Percentiles rank a stretch among this genome's conserved stretches.
Evolutionary conservation across 2,113 vertebrate species (phyloP).

Genomic region (Sinocyclocheilus anophthalmus): DNA sequence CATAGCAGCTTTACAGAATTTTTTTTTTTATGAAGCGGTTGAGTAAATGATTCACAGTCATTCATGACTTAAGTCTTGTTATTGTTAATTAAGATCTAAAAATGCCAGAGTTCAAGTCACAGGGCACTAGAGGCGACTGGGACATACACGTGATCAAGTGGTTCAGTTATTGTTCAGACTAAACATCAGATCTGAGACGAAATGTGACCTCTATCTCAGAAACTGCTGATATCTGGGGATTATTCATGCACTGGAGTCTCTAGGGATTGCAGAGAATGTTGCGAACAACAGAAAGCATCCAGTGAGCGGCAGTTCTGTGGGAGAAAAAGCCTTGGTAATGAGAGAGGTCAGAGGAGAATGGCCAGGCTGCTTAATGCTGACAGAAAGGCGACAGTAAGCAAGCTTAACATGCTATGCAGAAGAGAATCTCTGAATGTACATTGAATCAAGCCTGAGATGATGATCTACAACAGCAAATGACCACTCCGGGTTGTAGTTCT

Average conservation of each 20-base stretch:
- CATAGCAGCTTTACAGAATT: no score
- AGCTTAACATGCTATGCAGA: not conserved
- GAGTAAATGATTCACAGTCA: no score
- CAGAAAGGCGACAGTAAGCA: not conserved
- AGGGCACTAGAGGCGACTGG: not conserved
- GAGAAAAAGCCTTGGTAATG: slow-evolving; percentile 1
- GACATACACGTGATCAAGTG: not conserved
- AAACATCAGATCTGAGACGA: not conserved
- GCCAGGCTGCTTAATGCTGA: not conserved
- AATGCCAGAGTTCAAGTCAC: not conserved
- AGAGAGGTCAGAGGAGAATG: slow-evolving; percentile 18
- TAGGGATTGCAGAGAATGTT: not conserved
- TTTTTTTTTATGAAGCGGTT: not conserved
- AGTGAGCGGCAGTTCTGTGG: not conserved
- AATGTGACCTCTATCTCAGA: not conserved
- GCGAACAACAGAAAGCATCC: not conserved
- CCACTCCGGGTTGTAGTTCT: not conserved
- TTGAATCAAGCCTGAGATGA: not conserved
- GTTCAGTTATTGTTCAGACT: not conserved
- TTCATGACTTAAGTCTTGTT: no score
- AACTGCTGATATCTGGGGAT: slow-evolving; percentile 1
- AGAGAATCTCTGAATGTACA: not conserved
- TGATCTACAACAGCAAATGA: not conserved
- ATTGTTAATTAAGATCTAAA: not conserved
- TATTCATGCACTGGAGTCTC: not conserved